Conservation (phyloP, 2,113 vertebrate species). For the Daphoenositta chrysoptera region DNA sequence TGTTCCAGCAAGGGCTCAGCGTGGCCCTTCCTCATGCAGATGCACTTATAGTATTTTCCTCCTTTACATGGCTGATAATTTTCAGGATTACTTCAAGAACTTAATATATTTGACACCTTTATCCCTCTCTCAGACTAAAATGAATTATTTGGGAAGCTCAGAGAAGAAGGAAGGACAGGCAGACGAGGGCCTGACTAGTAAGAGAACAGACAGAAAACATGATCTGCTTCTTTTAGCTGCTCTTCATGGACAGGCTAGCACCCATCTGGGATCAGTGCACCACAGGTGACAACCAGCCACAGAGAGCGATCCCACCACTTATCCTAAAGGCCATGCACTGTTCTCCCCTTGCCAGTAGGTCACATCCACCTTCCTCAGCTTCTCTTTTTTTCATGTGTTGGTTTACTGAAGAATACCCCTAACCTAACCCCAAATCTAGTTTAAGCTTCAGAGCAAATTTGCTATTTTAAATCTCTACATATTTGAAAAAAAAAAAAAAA, state of each 20-base stretch:
- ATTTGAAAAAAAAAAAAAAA: not conserved
- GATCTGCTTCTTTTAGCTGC: not conserved
- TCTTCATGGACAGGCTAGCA: not conserved
- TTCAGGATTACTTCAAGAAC: not conserved
- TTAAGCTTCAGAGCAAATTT: not conserved
- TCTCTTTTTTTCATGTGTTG: not conserved
- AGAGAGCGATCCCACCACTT: not conserved
- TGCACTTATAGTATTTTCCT: not conserved
- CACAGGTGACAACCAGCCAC: not conserved
- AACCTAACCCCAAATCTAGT: not conserved
- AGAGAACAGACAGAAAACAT: not conserved
- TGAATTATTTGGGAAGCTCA: not conserved
- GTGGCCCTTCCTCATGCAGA: not conserved
- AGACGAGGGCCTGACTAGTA: not conserved
- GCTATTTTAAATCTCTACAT: not conserved
- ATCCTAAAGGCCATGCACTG: not conserved
- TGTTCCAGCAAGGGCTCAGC: not conserved
- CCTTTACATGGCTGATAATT: not conserved
- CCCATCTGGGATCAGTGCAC: not conserved
- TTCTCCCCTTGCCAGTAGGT: not conserved
- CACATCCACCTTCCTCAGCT: not conserved
- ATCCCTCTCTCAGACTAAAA: not conserved
- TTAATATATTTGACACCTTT: not conserved
- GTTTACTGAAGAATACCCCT: not conserved
- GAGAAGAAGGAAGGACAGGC: not conserved